Conservation (phyloP, 2,797 vertebrate genomes). For the Lithobates pipiens region DNA sequence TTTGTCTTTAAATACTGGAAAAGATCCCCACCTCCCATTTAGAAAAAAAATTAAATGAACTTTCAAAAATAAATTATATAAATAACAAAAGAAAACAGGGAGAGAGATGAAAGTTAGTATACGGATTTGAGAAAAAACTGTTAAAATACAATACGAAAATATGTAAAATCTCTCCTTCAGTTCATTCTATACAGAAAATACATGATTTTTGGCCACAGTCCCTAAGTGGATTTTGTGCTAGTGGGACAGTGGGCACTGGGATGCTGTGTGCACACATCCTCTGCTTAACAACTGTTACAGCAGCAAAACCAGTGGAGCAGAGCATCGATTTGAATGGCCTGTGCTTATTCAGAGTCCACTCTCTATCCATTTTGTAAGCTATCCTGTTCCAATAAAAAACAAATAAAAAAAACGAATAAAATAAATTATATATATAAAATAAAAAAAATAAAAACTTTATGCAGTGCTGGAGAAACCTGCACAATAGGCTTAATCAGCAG, state of each 20-base stretch:
- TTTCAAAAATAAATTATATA: conserved; percentile 21
- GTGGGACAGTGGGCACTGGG: conserved; percentile 83
- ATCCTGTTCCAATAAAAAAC: not conserved
- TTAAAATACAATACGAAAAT: conserved; percentile 99
- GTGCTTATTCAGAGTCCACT: conserved; percentile 63
- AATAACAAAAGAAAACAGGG: conserved; percentile 64
- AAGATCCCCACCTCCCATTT: conserved; percentile 59
- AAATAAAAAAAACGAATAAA: not conserved
- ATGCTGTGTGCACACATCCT: conserved; percentile 86
- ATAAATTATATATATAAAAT: not conserved
- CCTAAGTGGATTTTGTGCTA: conserved; percentile 86
- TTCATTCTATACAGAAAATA: conserved; percentile 99
- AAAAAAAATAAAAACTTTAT: conserved; percentile 25
- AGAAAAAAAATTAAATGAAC: conserved; percentile 45
- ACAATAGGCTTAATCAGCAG: conserved; percentile 20
- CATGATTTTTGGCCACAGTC: conserved; percentile 89
- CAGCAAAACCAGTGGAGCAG: conserved; percentile 83
- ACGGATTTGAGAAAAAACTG: conserved; percentile 86
- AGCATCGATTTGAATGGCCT: conserved; percentile 61
- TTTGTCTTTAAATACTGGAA: conserved; percentile 78
- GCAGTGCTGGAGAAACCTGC: conserved; percentile 26
- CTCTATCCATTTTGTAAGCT: conserved; percentile 43
- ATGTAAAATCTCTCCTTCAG: conserved; percentile 99
- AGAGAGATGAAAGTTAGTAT: conserved; percentile 82
- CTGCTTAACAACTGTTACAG: conserved; percentile 79